Percentiles rank a stretch among this genome's conserved stretches.
These are phyloP conservation scores for Circaetus gallicus DNA, from an alignment of 2,113 vertebrate genomes.

Conservation along the genomic window DNA sequence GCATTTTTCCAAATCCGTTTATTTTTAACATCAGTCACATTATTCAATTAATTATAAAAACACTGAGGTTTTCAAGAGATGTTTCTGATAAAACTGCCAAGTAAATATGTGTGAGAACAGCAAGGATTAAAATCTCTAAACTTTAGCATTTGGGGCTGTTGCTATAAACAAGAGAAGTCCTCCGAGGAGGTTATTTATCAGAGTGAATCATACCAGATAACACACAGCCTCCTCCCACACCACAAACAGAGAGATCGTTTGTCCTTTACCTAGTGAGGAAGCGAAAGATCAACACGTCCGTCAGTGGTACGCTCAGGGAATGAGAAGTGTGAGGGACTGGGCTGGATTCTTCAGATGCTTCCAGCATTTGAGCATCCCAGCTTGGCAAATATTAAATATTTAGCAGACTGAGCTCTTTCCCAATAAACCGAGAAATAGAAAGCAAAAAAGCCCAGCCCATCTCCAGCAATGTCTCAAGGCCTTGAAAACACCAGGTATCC, in stretches of 20 bases:
- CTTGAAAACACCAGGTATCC: neutral
- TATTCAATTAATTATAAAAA: slow-evolving; percentile 65
- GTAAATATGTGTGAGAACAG: slow-evolving; percentile 38
- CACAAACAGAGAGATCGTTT: neutral
- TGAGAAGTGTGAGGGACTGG: neutral
- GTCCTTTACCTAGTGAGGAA: slow-evolving; percentile 13
- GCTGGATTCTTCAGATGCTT: neutral
- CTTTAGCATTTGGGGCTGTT: neutral
- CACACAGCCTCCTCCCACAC: slow-evolving; percentile 23
- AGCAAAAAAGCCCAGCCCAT: neutral
- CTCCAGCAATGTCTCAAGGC: neutral
- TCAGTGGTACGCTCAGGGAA: neutral
- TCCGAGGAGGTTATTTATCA: slow-evolving; percentile 13
- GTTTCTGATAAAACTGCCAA: neutral
- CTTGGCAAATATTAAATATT: neutral
- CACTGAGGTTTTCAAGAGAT: slow-evolving; percentile 34
- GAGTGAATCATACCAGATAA: slow-evolving; percentile 53
- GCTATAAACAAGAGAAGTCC: slow-evolving; percentile 29
- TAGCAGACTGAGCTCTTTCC: neutral
- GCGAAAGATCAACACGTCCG: neutral
- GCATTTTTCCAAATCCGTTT: slow-evolving; percentile 38
- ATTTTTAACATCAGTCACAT: slow-evolving; percentile 52
- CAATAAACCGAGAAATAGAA: neutral
- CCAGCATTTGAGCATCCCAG: neutral
- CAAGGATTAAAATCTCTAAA: slow-evolving; percentile 26